phyloP scores from a whole-genome alignment of 1,140 invertebrate species.

The Plodia interpunctella region DNA sequence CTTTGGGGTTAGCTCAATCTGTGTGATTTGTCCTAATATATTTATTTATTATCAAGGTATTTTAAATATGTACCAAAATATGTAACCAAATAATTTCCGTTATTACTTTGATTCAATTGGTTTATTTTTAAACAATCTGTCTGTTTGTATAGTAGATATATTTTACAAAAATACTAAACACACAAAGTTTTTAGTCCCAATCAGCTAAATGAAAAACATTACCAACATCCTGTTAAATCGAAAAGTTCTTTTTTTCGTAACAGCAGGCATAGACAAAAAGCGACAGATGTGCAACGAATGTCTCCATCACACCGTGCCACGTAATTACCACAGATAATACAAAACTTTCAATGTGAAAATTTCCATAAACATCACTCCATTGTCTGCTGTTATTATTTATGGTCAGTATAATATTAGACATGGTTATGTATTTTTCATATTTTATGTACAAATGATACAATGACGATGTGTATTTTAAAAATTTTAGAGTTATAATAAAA shows the following conservation, averaged over 20 bases:
- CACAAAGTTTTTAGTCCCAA: not conserved
- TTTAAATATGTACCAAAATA: no score
- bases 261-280: slow-evolving; percentile 25
- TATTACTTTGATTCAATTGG: no score
- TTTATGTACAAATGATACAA: not conserved
- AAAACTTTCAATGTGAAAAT: slow-evolving; percentile 36
- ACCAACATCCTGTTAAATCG: slow-evolving; percentile 5
- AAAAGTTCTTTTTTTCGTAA: not conserved
- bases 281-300: slow-evolving; percentile 57
- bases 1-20: no score
- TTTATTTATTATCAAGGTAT: no score
- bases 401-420: not conserved
- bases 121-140: no score
- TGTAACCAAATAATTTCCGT: no score
- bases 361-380: not conserved
- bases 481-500: no score
- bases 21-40: no score
- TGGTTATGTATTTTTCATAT: slow-evolving; percentile 1
- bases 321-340: slow-evolving; percentile 8
- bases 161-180: no score
- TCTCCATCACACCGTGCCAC: slow-evolving; percentile 22
- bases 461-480: not conserved
- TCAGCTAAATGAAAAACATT: slow-evolving; percentile 12
- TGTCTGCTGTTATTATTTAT: slow-evolving; percentile 12
- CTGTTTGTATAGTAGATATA: no score